Conservation (phyloP, 2,888 invertebrate species). For the Ellobium chinense region DNA sequence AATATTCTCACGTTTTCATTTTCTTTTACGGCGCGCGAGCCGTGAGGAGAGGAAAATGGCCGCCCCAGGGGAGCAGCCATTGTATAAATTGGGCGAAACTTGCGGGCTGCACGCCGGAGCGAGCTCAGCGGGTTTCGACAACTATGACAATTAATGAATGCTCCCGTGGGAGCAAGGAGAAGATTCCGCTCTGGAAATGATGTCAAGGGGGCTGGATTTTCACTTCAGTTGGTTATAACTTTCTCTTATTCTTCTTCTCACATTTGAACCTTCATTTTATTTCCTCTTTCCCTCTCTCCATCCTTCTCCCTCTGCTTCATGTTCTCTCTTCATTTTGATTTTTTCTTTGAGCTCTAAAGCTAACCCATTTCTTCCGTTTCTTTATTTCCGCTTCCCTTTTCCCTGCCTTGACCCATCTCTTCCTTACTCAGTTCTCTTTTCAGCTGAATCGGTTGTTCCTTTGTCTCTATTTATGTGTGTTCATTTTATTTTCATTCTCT, state of each 20-base stretch:
- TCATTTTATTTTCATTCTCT: no score
- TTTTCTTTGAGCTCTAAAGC: no score
- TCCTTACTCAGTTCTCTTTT: no score
- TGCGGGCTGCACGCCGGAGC: background rate
- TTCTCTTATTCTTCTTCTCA: no score
- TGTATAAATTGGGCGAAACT: slow-evolving; percentile 29
- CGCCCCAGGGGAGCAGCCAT: slow-evolving; percentile 26
- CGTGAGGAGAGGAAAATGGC: background rate
- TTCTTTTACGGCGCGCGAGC: background rate
- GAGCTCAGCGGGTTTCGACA: background rate
- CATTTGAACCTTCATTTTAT: background rate
- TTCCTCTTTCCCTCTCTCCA: background rate
- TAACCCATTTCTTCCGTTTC: no score
- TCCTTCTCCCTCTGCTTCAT: background rate
- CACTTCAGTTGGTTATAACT: no score
- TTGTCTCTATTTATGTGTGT: no score
- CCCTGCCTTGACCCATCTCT: no score
- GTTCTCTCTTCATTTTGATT: no score
- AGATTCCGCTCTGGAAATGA: slow-evolving; percentile 2
- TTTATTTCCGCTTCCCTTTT: no score
- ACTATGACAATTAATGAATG: slow-evolving; percentile 32
- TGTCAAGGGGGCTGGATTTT: no score
- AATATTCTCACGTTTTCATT: background rate
- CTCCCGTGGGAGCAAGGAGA: slow-evolving; percentile 14
- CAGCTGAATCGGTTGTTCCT: no score